Conservation (phyloP, 2,888 invertebrate species). For the Amorpha juglandis region DNA sequence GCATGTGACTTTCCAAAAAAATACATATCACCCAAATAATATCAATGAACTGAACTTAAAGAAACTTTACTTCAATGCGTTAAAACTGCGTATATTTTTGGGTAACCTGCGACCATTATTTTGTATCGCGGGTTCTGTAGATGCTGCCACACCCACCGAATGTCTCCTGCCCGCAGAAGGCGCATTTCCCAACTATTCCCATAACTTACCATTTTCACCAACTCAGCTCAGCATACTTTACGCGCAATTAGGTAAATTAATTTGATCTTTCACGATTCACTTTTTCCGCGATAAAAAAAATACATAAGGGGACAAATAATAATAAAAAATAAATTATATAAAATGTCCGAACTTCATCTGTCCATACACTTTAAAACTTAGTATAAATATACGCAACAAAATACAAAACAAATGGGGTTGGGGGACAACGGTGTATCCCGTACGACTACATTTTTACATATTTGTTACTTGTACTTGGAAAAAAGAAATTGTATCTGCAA, state of each 20-base stretch:
- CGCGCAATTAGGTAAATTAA: constrained; percentile 6
- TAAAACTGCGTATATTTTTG: no score
- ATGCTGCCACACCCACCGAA: not conserved
- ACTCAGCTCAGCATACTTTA: constrained; percentile 10
- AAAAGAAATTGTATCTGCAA: not conserved
- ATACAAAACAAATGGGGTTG: not conserved
- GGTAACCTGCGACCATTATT: no score
- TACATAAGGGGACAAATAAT: constrained; percentile 1
- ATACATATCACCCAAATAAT: not conserved
- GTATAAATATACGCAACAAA: not conserved
- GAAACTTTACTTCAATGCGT: not conserved
- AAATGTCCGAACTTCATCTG: not conserved
- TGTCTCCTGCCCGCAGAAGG: not conserved
- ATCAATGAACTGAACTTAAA: not conserved
- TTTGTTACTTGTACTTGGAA: not conserved
- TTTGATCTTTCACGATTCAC: not conserved
- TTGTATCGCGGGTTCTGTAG: no score
- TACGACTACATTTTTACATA: constrained; percentile 10
- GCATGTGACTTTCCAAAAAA: not conserved
- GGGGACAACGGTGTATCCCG: not conserved
- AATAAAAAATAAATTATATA: not conserved
- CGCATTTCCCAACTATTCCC: not conserved
- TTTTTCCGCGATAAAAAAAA: not conserved
- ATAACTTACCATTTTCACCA: not conserved
- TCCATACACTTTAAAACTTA: not conserved